Evolutionary conservation across 2,113 vertebrate species (phyloP), one percentile per base, ranked within the genome.

Genomic region (Centropus bengalensis): DNA sequence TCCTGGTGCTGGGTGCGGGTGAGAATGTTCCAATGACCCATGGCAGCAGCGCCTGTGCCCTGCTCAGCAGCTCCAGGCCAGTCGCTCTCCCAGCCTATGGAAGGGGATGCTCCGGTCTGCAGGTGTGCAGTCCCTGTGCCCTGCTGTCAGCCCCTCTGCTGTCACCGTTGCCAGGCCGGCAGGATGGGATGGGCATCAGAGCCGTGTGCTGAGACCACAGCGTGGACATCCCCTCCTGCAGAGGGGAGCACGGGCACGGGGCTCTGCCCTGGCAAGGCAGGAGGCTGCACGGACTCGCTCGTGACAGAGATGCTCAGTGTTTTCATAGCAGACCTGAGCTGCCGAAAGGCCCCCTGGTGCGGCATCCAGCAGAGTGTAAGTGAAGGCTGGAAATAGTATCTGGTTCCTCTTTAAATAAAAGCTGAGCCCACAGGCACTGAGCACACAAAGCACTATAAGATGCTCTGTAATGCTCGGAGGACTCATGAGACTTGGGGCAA

Each of bases 391-490:
- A 79, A 88, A 68, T 19, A 52, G 60, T 40, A 55, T 56, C 77
- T 51, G 17, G 19, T 83, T 93, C 51, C 83, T 74, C 51, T 92
- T 77, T 77, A 92, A 83, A 76, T 64, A 79, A 93, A 91, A 91
- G 79, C 67, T 30, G 68, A 77, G 77, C 76, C 59, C 59, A 68
- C 42, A 63, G 85, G 78, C 85, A 63, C 88, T 67, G 82, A 89
- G 66, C 85, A 75, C 52, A 63, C 62, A 71, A 84, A 71, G 33
- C 23, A 11, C 33, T 36, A 18, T 1, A 5, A 79, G 42, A 62
- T 3, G 8, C 51, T 90, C 60, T 60, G 2, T 64, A 68, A 42
- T 1, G 6, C 59, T 56, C 74, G 19, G 36, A 69, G 45, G 28
- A 40, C 36, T 88, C 1, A 1, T n/a, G 79, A 55, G 63, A 36